Evolutionary conservation across 2,113 vertebrate species (phyloP).

Genomic region (Sylvilagus bachmani): DNA sequence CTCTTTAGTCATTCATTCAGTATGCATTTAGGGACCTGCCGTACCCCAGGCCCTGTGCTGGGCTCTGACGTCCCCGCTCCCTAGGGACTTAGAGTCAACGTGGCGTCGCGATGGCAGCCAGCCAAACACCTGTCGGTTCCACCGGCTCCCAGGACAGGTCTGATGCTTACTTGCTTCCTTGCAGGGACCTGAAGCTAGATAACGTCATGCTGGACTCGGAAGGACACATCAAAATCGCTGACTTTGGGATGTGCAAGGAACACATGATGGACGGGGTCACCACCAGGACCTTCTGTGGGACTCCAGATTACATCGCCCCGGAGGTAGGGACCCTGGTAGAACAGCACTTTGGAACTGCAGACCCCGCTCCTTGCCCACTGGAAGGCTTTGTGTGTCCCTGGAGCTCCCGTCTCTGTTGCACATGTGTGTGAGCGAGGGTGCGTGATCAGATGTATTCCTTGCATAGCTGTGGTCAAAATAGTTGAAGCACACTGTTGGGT

Average conservation of each 20-base stretch:
- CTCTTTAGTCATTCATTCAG: not conserved
- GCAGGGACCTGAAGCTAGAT: conserved; percentile 97
- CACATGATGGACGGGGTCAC: conserved; percentile 94
- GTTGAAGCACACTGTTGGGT: not conserved
- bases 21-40: not conserved
- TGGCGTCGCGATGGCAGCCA: not conserved
- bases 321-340: conserved; percentile 89
- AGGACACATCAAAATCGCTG: conserved; percentile 99
- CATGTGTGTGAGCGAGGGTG: rapidly evolving
- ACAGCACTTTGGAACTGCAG: not conserved
- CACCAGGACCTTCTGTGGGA: conserved; percentile 98
- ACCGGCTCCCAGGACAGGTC: not conserved
- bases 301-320: conserved; percentile 98
- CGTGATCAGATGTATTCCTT: rapidly evolving
- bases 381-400: no score
- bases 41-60: not conserved
- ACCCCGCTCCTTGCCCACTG: rapidly evolving
- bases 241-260: conserved; percentile 99
- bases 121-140: rapidly evolving
- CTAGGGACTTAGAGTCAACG: not conserved
- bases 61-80: not conserved
- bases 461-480: not conserved
- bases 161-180: conserved; percentile 63
- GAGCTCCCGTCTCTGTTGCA: not conserved
- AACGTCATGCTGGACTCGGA: conserved; percentile 98